phyloP scores from a whole-genome alignment of 2,797 vertebrate genomes.

The Alcedo quadribrachys region DNA sequence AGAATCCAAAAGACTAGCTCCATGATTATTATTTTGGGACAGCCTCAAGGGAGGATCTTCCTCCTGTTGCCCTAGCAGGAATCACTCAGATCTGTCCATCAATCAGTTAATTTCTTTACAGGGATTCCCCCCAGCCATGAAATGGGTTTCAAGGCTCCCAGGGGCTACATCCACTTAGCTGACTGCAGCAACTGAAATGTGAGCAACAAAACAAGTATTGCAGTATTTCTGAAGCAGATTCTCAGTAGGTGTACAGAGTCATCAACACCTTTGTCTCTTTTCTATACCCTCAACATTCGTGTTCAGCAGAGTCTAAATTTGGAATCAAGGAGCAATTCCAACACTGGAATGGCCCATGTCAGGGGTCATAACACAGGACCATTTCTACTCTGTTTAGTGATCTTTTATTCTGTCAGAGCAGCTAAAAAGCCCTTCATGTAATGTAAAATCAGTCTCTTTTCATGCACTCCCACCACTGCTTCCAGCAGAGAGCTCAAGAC shows the following conservation, averaged over 20 bases:
- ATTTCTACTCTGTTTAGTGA: neutral
- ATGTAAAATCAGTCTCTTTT: neutral
- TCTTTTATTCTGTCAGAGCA: neutral
- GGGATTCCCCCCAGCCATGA: neutral
- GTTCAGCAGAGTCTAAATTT: neutral
- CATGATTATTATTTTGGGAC: neutral
- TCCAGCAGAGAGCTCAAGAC: neutral
- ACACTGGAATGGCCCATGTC: neutral
- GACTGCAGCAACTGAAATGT: neutral
- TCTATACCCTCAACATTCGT: fast-evolving
- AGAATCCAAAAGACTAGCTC: neutral
- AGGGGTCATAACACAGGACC: neutral
- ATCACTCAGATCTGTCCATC: neutral
- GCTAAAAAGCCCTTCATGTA: neutral
- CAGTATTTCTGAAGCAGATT: neutral
- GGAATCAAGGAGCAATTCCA: neutral
- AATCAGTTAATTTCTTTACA: neutral
- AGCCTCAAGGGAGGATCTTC: neutral
- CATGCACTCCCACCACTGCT: neutral
- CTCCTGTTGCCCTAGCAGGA: neutral
- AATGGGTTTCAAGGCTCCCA: neutral
- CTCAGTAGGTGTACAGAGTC: neutral
- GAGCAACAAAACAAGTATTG: neutral
- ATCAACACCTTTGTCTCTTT: neutral
- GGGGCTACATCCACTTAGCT: neutral